phyloP scores from a whole-genome alignment of 1,140 invertebrate species.

The Frieseomelitta varia region DNA sequence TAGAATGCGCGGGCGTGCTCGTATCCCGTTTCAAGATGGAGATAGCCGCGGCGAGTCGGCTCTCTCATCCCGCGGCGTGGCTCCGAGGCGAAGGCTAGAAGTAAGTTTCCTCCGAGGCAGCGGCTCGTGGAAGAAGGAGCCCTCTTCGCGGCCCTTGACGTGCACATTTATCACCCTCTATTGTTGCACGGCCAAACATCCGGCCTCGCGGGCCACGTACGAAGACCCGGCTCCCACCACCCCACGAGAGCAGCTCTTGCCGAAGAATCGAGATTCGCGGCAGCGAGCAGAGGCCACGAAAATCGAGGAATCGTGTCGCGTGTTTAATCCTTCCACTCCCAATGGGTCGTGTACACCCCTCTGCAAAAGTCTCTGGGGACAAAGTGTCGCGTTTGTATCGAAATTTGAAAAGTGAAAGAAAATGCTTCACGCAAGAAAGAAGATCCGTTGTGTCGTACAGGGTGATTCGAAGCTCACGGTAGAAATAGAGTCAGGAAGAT shows the following conservation, averaged over 20 bases:
- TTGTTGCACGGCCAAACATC: conserved; percentile 78
- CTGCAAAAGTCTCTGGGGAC: too few species aligned
- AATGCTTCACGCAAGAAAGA: too few species aligned
- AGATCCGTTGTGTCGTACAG: too few species aligned
- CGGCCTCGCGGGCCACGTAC: conserved; percentile 71
- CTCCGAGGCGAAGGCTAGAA: conserved; percentile 56
- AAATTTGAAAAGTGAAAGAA: too few species aligned
- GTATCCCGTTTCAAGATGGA: conserved; percentile 81
- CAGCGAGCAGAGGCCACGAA: conserved; percentile 37
- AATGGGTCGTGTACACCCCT: too few species aligned
- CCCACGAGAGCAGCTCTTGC: conserved; percentile 3
- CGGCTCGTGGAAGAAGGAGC: conserved; percentile 70
- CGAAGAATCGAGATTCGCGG: conserved; percentile 74
- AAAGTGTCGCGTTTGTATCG: too few species aligned
- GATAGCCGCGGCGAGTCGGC: conserved; percentile 68
- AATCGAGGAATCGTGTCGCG: neutral
- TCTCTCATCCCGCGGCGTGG: conserved; percentile 58
- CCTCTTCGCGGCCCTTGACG: conserved; percentile 71
- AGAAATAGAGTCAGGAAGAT: too few species aligned
- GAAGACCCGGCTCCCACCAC: conserved; percentile 31
- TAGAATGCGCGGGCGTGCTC: conserved; percentile 76
- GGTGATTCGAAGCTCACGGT: too few species aligned
- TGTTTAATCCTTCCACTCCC: too few species aligned
- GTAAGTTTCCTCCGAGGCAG: conserved; percentile 56
- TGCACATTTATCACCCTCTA: conserved; percentile 78